These are phyloP conservation scores for Xenopus laevis DNA, from an alignment of 2,113 vertebrate species.

Conservation along the genomic window DNA sequence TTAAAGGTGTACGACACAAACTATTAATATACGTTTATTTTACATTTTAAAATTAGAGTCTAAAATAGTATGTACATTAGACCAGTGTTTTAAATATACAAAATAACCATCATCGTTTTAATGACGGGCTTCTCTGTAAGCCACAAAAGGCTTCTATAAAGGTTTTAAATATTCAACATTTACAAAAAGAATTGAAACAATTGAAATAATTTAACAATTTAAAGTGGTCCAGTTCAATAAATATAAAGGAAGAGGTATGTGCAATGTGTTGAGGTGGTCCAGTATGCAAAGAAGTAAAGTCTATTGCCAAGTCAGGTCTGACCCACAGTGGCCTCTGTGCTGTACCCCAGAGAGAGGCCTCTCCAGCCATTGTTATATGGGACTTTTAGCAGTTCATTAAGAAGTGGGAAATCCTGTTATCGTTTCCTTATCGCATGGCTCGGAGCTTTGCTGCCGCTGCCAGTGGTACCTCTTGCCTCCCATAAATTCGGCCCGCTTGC, in stretches of 20 bases:
- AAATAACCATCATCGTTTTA: too few species aligned
- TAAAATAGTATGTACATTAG: too few species aligned
- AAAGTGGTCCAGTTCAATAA: neutral
- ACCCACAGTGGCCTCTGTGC: neutral
- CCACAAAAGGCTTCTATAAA: too few species aligned
- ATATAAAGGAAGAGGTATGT: neutral
- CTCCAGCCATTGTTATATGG: too few species aligned
- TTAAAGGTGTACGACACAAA: too few species aligned
- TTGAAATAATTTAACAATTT: neutral
- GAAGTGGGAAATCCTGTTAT: neutral
- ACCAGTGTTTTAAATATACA: too few species aligned
- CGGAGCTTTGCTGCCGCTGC: conserved; percentile 36
- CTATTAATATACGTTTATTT: too few species aligned
- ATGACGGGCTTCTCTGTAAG: too few species aligned
- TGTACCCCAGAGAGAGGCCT: neutral
- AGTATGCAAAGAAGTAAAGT: neutral
- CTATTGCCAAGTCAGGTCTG: neutral
- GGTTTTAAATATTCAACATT: too few species aligned
- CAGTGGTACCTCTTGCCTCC: neutral
- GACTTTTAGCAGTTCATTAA: neutral
- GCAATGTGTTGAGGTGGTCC: conserved; percentile 20
- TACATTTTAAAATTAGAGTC: too few species aligned
- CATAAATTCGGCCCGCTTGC: conserved; percentile 57
- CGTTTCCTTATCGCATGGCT: conserved; percentile 1
- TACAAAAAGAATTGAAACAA: neutral